phyloP scores from a whole-genome alignment of 2,888 invertebrate genomes.

The Drosophila mettleri region DNA sequence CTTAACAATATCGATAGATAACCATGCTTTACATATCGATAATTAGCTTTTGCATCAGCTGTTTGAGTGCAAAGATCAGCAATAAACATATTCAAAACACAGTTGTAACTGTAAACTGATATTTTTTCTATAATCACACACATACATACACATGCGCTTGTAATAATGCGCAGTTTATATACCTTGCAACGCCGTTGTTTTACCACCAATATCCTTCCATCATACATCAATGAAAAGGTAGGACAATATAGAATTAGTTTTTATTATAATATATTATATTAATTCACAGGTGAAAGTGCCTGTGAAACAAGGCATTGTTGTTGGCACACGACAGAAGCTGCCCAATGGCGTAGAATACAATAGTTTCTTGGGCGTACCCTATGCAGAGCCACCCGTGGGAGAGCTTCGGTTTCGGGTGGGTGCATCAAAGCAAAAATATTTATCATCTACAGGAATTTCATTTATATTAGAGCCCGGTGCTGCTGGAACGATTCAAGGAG shows the following conservation, averaged over 20 bases:
- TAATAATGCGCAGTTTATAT: conserved; percentile 4
- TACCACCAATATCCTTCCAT: neutral
- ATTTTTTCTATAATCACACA: neutral
- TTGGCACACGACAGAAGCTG: conserved; percentile 84
- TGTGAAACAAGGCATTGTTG: conserved; percentile 85
- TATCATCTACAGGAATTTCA: neutral
- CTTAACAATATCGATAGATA: neutral
- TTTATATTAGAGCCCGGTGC: conserved; percentile 76
- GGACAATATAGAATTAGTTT: too few species aligned
- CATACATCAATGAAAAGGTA: conserved; percentile 60
- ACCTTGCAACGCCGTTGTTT: neutral
- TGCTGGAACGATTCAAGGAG: conserved; percentile 73
- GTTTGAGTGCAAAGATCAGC: neutral
- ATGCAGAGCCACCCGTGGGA: conserved; percentile 87
- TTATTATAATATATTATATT: neutral
- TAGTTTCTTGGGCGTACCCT: conserved; percentile 87
- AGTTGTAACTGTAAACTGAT: neutral
- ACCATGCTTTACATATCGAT: neutral
- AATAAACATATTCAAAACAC: neutral
- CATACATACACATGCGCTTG: neutral
- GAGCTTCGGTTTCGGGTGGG: conserved; percentile 83
- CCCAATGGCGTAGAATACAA: conserved; percentile 84
- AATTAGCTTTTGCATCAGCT: neutral
- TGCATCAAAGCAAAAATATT: neutral
- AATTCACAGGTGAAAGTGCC: conserved; percentile 69